Base-by-base conservation (phyloP, 2,797 vertebrate species). In the Nannoperca australis region DNA sequence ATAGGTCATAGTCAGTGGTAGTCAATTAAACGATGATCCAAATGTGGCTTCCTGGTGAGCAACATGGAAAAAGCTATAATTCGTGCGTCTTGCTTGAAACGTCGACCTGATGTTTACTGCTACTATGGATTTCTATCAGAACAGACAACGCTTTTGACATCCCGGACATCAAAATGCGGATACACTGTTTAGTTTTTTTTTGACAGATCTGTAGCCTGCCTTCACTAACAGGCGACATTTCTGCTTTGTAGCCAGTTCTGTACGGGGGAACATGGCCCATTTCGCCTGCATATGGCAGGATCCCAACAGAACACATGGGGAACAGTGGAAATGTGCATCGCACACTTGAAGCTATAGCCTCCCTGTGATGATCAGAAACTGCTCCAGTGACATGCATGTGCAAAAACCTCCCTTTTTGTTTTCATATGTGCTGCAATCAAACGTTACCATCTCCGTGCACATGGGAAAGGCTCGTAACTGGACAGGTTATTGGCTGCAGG, bases 351-450 rank as follows among this genome's bases (percentile, higher is more conserved):
- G 9, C 20, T 13, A 22, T 12, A 34, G 34, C 7, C 34, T 34
- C n/a, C 3, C 5, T 32, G 15, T 36, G 17, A 51, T 60, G 7
- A 8, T 1, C 68, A 24, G 55, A 49, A 55, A 66, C 49, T 20
- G 56, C 44, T 45, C 30, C 63, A n/a, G 0, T 49, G n/a, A 27
- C 47, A 54, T 40, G 68, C 30, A 47, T 45, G 78, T 32, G 62
- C 66, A 85, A 84, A 1, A 58, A 2, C 10, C 18, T 24, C 42
- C 53, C 45, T 12, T 71, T 76, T 76, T 72, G 47, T 77, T 74
- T 58, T 13, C 65, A 61, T 73, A 60, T 53, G 6, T 22, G 66
- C 65, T 64, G 83, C 69, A 68, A 50, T 27, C 60, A 53, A 36
- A n/a, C 60, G 18, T 38, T 44, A 38, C 24, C 47, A 34, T 4